A percentile compares a stretch with the other conserved stretches of the same genome.
Evolutionary conservation across 2,888 invertebrate species (phyloP).

Genomic region (Nomada flava): DNA sequence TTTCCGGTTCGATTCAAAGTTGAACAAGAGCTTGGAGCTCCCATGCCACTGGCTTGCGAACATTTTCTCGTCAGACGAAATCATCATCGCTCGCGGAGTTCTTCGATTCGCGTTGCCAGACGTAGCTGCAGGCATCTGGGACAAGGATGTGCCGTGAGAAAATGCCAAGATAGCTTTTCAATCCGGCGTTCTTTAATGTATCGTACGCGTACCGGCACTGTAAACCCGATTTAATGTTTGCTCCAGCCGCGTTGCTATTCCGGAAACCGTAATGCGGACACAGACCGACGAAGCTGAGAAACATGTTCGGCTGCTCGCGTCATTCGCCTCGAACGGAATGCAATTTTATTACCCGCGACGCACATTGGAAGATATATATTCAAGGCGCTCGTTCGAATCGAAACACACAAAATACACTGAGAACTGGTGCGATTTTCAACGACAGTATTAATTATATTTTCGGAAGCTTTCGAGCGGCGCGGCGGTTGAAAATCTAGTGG

Average conservation of each 20-base stretch:
- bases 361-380: constrained; percentile 1
- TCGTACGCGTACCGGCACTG: constrained; percentile 13
- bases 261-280: constrained; percentile 8
- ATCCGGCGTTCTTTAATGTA: constrained; percentile 24
- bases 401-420: too few species aligned
- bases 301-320: constrained; percentile 10
- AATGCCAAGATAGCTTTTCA: constrained; percentile 50
- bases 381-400: too few species aligned
- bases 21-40: constrained; percentile 37
- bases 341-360: constrained; percentile 5
- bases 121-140: constrained; percentile 47
- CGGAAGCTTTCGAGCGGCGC: too few species aligned
- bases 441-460: too few species aligned
- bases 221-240: constrained; percentile 52
- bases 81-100: constrained; percentile 41
- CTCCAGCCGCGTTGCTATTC: constrained; percentile 1
- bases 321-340: not conserved
- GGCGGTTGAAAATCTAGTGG: too few species aligned
- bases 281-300: constrained; percentile 17
- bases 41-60: constrained; percentile 37
- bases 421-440: too few species aligned
- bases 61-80: constrained; percentile 54
- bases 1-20: constrained; percentile 20
- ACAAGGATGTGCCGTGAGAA: constrained; percentile 44
- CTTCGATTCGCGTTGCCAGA: constrained; percentile 51